Evolutionary conservation across 1,140 invertebrate genomes (phyloP).

Genomic region (Gryon sp.): DNA sequence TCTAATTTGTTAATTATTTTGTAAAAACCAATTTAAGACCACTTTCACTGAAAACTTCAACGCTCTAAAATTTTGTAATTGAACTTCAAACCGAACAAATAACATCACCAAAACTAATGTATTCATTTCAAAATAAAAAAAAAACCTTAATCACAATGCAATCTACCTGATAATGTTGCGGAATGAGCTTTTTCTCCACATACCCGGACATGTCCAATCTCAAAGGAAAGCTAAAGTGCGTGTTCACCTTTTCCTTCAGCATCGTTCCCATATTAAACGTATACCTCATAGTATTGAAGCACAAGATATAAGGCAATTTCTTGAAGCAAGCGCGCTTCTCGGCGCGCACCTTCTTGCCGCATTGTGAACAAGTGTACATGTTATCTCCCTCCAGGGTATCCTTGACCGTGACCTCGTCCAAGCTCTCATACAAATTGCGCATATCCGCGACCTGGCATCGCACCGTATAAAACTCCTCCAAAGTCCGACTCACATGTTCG

Average conservation of each 20-base stretch:
- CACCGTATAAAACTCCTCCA: slow-evolving; percentile 98
- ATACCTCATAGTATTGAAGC: slow-evolving; percentile 99
- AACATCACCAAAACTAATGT: too few species aligned
- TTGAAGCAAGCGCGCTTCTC: slow-evolving; percentile 97
- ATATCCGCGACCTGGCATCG: slow-evolving; percentile 97
- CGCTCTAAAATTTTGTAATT: too few species aligned
- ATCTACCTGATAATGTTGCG: slow-evolving; percentile 88
- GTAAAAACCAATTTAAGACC: too few species aligned
- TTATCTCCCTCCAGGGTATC: slow-evolving; percentile 98
- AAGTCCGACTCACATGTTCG: slow-evolving; percentile 93
- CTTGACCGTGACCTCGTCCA: slow-evolving; percentile 97
- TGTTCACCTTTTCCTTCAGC: slow-evolving; percentile 98
- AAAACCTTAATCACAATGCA: slow-evolving; percentile 73
- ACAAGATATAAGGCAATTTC: slow-evolving; percentile 94
- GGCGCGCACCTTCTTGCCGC: slow-evolving; percentile 95
- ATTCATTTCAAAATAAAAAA: slow-evolving; percentile 40
- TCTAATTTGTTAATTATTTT: too few species aligned
- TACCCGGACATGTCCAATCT: slow-evolving; percentile 96
- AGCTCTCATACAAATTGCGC: slow-evolving; percentile 95
- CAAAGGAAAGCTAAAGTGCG: slow-evolving; percentile 97
- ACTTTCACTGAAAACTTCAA: too few species aligned
- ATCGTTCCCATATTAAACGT: slow-evolving; percentile 99
- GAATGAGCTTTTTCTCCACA: slow-evolving; percentile 95
- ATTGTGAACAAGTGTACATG: slow-evolving; percentile 98
- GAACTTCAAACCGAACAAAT: too few species aligned